Evolutionary conservation across 2,888 invertebrate genomes (phyloP), one percentile per base, ranked within the genome.

Genomic region (Calameuta filiformis): DNA sequence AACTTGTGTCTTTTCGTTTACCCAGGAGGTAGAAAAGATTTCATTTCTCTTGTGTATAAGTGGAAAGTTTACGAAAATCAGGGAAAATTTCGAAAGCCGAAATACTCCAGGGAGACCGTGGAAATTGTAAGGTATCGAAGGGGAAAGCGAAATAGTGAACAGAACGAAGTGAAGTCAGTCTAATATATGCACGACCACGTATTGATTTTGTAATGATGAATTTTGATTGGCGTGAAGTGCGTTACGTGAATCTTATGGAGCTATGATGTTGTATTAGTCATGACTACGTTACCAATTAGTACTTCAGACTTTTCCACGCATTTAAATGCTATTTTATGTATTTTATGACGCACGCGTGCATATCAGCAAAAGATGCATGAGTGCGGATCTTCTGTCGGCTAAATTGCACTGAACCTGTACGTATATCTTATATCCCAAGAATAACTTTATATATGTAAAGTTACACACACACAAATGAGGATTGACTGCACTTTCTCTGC

Each of bases 401-500:
- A 56, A 23, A 56, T 56, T 56, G 9, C 56, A 56, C 56, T 9
- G 56, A 23, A 56, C 9, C 9, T 56, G 23, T 56, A 56, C 23
- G 9, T 3, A 56, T 23, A 56, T 56, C 23, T 23, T 23, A 23
- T 56, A 56, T 56, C 23, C 9, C 56, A 56, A 56, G 56, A 56
- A 23, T 15, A 56, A 56, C 23, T 6, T 15, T 4, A 9, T 40
- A 23, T 4, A 4, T 40, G 9, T 56, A 23, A 23, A 23, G 31
- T 31, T 23, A 23, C 4, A 37, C 4, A 37, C 12, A 37, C 0
- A 9, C 9, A 56, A 23, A 56, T 56, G 56, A 23, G 56, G 56
- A 56, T 56, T 23, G 23, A 56, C 81, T 81, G 79, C 83, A 86
- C 88, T 88, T 88, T 88, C 88, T 88, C 88, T 83, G 80, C 35